Evolutionary conservation across 2,113 vertebrate species (phyloP).

Genomic region (Chamaea fasciata): DNA sequence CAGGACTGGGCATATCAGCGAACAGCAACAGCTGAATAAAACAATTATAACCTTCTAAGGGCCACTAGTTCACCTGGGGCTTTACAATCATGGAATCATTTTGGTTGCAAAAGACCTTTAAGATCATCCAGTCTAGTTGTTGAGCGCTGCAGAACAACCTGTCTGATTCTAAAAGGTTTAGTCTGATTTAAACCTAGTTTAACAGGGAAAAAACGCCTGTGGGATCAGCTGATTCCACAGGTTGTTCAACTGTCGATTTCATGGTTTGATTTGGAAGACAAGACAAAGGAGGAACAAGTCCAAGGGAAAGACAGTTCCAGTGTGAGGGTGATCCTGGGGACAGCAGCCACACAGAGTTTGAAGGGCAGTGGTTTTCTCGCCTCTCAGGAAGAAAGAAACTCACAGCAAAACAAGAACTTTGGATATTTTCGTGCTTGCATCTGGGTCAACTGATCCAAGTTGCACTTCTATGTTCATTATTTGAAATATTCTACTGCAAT

Average conservation of each 20-base stretch:
- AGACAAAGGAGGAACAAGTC: neutral
- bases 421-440: neutral
- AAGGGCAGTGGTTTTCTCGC: neutral
- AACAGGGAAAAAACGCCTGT: neutral
- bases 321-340: neutral
- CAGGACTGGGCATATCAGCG: neutral
- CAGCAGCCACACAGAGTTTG: neutral
- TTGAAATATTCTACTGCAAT: neutral
- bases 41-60: neutral
- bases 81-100: neutral
- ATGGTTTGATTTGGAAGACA: neutral
- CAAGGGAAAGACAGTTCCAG: neutral
- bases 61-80: neutral
- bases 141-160: neutral
- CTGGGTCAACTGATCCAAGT: neutral
- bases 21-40: neutral
- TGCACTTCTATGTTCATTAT: neutral
- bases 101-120: neutral
- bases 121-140: neutral
- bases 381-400: fast-evolving
- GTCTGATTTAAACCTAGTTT: neutral
- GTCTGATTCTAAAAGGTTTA: neutral
- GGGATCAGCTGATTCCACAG: neutral
- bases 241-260: neutral
- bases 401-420: neutral